Evolutionary conservation across 2,888 invertebrate genomes (phyloP), one percentile per base, ranked within the genome.

Genomic region (Cheilosia soror): DNA sequence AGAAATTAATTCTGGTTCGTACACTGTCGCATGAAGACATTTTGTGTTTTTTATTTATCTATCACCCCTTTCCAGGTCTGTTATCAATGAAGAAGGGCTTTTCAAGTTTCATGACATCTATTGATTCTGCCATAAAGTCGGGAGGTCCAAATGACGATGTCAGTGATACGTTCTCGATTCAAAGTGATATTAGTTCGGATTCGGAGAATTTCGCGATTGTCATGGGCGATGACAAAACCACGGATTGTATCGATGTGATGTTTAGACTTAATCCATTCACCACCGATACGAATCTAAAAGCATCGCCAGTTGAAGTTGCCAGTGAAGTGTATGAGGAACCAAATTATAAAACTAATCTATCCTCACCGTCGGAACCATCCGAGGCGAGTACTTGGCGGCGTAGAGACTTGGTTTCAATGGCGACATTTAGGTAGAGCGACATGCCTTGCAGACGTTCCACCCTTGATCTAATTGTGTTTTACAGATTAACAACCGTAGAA

Each of bases 161-260:
- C 66, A 96, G 96, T 89, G 96, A 96, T 89, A 95, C 95, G 0
- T 93, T 95, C 87, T 96, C 96, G 0, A 94, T 96, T 88, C 94
- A 95, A 88, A 97, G 97, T 88, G 97, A 97, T 84, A 95, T 95
- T 42, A 97, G 96, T 88, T 97, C 97, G 0, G 98, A 98, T 92
- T 97, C 97, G 87, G 97, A 97, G 89, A 96, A 96, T 88, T 97
- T 95, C 90, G 95, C 97, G n/a, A 94, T 96, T 57, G 94, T 96
- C 0, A 93, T 96, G 88, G 95, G 94, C 44, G 94, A 93, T 81
- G 94, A 93, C 76, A 93, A 94, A 72, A 95, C 95, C 81, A 94
- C 95, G 1, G 95, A 95, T 81, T 95, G 95, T 88, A 94, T 94
- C 40, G 96, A 96, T 89, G 93, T 94, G n/a, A 95, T 95, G 92